A percentile compares a stretch with the other conserved stretches of the same genome.
These are phyloP conservation scores for Neogale vison DNA, from an alignment of 2,113 vertebrate species.

Conservation along the genomic window DNA sequence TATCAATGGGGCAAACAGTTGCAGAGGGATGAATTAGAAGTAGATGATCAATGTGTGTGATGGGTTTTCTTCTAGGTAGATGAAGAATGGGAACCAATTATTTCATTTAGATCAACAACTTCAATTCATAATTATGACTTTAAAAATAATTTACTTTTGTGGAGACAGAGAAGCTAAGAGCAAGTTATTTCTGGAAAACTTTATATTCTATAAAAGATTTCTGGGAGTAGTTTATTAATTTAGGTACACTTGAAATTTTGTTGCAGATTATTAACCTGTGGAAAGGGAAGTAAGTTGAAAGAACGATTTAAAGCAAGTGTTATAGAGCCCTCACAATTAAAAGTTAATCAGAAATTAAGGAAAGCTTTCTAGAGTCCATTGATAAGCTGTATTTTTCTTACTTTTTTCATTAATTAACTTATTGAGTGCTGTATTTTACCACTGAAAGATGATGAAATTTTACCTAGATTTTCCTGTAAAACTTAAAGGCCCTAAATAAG, in stretches of 20 bases:
- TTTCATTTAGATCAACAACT: neutral
- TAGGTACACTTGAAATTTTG: neutral
- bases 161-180: neutral
- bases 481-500: constrained; percentile 4
- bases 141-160: constrained; percentile 5
- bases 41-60: neutral
- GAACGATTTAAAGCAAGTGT: neutral
- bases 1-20: neutral
- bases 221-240: neutral
- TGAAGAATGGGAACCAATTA: neutral
- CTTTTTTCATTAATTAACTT: constrained; percentile 15
- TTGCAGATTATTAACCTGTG: constrained; percentile 9
- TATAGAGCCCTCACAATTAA: neutral
- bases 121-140: neutral
- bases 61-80: constrained; percentile 18
- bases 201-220: constrained; percentile 9
- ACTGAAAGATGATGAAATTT: neutral
- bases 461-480: neutral
- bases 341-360: constrained; percentile 11
- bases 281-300: neutral
- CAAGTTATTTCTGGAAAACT: neutral
- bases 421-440: neutral
- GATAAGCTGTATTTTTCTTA: neutral
- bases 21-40: neutral
- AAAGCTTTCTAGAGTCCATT: neutral